Percentiles rank a stretch among this genome's conserved stretches.
These are phyloP conservation scores for Cephus cinctus DNA, from an alignment of 1,140 invertebrate genomes.

Conservation along the genomic window DNA sequence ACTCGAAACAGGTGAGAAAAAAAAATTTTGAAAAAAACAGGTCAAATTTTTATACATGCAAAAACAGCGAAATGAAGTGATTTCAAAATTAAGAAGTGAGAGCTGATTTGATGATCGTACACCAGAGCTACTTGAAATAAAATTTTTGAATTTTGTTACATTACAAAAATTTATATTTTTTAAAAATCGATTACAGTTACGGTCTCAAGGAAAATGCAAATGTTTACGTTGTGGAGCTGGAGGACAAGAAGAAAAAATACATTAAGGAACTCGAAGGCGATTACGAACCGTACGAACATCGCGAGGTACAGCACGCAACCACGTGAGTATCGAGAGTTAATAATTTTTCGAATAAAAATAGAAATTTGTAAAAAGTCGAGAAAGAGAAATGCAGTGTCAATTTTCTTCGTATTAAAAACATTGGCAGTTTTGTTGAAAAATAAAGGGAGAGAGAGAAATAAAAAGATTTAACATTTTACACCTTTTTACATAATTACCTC, in stretches of 20 bases:
- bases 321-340: too few species aligned
- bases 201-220: slow-evolving; percentile 24
- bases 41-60: too few species aligned
- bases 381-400: background rate
- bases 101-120: too few species aligned
- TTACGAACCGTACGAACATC: slow-evolving; percentile 66
- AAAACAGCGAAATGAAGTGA: too few species aligned
- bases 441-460: background rate
- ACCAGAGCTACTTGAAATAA: too few species aligned
- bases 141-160: too few species aligned
- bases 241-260: slow-evolving; percentile 47
- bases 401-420: slow-evolving; percentile 5
- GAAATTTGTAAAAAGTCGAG: too few species aligned
- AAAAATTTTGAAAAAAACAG: background rate
- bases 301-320: slow-evolving; percentile 69
- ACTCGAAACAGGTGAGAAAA: background rate
- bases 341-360: too few species aligned
- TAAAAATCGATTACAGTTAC: slow-evolving; percentile 31
- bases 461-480: too few species aligned
- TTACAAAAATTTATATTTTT: too few species aligned
- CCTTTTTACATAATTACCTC: too few species aligned
- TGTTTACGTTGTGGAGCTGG: slow-evolving; percentile 52
- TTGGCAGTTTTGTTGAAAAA: background rate
- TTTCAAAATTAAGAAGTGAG: too few species aligned
- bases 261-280: slow-evolving; percentile 48